Evolutionary conservation across 2,113 vertebrate genomes (phyloP).

Genomic region (Phalacrocorax carbo): DNA sequence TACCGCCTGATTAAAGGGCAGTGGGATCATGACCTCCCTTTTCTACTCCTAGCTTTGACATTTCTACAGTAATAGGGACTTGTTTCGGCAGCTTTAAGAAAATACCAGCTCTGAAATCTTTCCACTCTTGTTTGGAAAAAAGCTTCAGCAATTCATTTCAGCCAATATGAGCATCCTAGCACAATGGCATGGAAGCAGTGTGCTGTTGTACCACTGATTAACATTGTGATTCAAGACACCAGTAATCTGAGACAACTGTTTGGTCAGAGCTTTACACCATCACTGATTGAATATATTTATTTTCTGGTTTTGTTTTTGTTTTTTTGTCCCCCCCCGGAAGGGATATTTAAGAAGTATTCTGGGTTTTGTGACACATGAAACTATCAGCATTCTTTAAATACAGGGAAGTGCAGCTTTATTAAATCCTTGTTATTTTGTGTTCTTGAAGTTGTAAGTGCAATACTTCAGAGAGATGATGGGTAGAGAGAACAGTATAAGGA

Average conservation of each 20-base stretch:
- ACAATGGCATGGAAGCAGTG: neutral
- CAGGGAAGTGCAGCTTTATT: neutral
- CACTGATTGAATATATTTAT: neutral
- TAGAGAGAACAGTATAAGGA: neutral
- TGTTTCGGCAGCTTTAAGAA: conserved; percentile 5
- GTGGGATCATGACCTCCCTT: neutral
- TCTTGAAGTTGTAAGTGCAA: neutral
- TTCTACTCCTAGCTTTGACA: conserved; percentile 10
- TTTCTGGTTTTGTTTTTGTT: neutral
- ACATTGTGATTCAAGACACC: neutral
- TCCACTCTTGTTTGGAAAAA: neutral
- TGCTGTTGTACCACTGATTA: neutral
- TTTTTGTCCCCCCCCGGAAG: neutral
- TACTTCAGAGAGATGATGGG: neutral
- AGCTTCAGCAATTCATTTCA: neutral
- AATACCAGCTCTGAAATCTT: neutral
- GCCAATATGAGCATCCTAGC: neutral
- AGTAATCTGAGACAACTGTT: neutral
- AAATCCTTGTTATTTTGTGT: neutral
- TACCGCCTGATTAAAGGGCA: conserved; percentile 36
- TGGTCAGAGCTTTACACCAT: neutral
- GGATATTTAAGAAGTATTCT: neutral
- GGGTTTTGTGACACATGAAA: neutral
- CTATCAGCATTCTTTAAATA: neutral
- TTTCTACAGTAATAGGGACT: neutral